A percentile compares a stretch with the other conserved stretches of the same genome.
Conservation (phyloP, 2,113 vertebrate genomes). For the Pterocles burchelli region DNA sequence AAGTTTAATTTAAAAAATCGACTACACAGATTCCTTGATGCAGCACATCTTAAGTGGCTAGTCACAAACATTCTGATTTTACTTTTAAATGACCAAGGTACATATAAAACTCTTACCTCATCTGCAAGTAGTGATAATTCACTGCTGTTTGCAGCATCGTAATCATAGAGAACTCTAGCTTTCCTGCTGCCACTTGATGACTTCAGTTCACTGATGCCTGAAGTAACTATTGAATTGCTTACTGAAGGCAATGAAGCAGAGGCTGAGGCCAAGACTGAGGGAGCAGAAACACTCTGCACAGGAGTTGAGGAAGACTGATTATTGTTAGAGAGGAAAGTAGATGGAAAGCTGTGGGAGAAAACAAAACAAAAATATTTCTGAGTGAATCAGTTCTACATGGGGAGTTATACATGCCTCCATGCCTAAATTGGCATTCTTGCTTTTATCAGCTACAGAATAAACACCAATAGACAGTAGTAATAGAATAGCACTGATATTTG, state of each 20-base stretch:
- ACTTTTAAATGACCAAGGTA: not conserved
- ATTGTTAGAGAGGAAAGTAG: constrained; percentile 90
- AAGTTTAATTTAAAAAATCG: not conserved
- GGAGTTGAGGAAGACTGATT: constrained; percentile 85
- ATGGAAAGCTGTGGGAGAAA: constrained; percentile 86
- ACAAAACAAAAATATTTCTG: not conserved
- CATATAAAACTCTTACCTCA: constrained; percentile 81
- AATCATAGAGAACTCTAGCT: constrained; percentile 96
- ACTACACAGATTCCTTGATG: not conserved
- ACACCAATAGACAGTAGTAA: not conserved
- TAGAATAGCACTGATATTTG: not conserved
- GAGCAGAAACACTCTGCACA: constrained; percentile 78
- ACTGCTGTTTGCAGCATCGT: constrained; percentile 94
- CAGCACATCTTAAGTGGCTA: not conserved
- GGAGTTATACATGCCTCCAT: not conserved
- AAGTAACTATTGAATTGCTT: constrained; percentile 73
- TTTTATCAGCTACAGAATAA: not conserved
- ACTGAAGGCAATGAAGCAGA: constrained; percentile 81
- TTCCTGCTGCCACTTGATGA: constrained; percentile 87
- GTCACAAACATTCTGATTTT: not conserved
- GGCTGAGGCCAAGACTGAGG: constrained; percentile 81
- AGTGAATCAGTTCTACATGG: not conserved
- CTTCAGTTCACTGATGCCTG: constrained; percentile 86
- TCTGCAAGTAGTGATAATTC: constrained; percentile 96
- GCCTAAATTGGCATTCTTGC: not conserved